Evolutionary conservation across 2,888 invertebrate genomes (phyloP), one percentile per base, ranked within the genome.

Genomic region (Helobdella robusta): DNA sequence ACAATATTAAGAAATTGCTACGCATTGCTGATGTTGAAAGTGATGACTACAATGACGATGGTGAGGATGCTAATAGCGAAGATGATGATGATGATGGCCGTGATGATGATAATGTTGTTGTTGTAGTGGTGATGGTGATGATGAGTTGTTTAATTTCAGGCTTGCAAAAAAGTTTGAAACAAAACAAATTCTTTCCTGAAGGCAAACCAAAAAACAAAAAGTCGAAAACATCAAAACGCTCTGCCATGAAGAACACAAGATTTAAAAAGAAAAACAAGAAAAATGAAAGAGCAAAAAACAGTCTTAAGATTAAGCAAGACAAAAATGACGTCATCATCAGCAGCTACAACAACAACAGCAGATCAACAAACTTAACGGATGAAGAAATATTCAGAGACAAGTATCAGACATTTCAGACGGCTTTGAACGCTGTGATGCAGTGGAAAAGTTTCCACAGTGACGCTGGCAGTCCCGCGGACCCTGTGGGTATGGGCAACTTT

Each of bases 401-500:
- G 28, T 64, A 56, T 20, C 32, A n/a, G n/a, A 36, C 8, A 20
- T 56, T 64, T 30, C 54, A 56, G 25, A 30, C 62, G n/a, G 50
- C 50, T n/a, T 35, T 62, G 4, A 50, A 32, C 4, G 50, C 35
- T 28, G 50, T 62, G 32, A 62, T 62, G 62, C 62, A 48, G 48
- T 46, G 30, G 8, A 50, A 30, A 32, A 28, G 20, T 15, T 28
- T 50, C 28, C 34, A 50, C 1, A 23, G 30, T 4, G 46, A 32
- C 25, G 32, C 30, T n/a, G 36, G 54, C 1, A 40, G 40, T 28
- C 40, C 59, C 30, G 20, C 23, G 20, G 20, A 28, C 20, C 20
- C 20, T 8, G 59, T 59, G 23, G 35, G 23, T 23, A 32, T 64
- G 54, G 40, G 36, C 35, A 59, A 69, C 59, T 66, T 70, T 65